A percentile compares a stretch with the other conserved stretches of the same genome.
Conservation (phyloP, 2,797 vertebrate species). For the Hydrocynus forskahlii region DNA sequence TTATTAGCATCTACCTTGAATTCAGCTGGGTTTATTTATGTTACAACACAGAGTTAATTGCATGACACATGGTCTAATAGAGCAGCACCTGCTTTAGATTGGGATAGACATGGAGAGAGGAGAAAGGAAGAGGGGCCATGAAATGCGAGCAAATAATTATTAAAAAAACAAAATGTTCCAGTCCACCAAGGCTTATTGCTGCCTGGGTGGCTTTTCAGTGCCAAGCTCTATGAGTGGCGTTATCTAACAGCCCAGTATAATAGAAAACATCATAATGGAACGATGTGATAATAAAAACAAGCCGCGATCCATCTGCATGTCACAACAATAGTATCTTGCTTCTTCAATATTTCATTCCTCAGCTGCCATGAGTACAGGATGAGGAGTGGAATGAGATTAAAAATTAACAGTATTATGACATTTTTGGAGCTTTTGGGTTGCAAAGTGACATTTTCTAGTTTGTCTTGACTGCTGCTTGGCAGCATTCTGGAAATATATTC, state of each 20-base stretch:
- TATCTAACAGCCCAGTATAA: constrained; percentile 30
- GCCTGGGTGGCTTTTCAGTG: constrained; percentile 26
- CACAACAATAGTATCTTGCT: constrained; percentile 47
- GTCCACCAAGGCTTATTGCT: neutral
- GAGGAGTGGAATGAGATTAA: constrained; percentile 73
- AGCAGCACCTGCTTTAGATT: constrained; percentile 15
- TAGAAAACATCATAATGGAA: constrained; percentile 42
- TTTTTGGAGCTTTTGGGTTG: constrained; percentile 61
- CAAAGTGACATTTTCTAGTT: neutral
- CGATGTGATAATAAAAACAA: neutral
- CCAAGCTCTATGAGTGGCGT: constrained; percentile 8
- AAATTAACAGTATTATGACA: constrained; percentile 76
- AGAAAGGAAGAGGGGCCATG: neutral
- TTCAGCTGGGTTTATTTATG: neutral
- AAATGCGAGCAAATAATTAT: constrained; percentile 15
- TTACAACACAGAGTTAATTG: constrained; percentile 21
- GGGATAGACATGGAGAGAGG: neutral
- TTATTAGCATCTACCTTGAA: neutral
- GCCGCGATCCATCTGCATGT: constrained; percentile 14
- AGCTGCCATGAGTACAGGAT: constrained; percentile 65
- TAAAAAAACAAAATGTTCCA: constrained; percentile 1
- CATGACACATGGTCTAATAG: neutral
- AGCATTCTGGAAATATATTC: neutral
- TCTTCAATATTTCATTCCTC: constrained; percentile 79
- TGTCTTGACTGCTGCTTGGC: neutral